Percentiles rank a stretch among this genome's conserved stretches.
Conservation (phyloP, 2,888 invertebrate genomes). For the Scaeva pyrastri region DNA sequence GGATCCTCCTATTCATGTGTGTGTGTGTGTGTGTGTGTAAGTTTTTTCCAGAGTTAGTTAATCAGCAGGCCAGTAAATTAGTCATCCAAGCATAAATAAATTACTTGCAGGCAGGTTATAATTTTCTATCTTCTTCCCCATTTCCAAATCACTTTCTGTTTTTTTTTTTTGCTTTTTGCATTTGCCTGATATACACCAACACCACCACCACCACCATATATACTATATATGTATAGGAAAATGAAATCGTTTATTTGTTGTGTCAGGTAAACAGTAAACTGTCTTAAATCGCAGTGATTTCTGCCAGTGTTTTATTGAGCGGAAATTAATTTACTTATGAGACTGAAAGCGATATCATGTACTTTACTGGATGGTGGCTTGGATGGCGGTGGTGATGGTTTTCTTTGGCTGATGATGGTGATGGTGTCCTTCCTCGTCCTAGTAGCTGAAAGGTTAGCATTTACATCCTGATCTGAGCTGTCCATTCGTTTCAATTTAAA, state of each 20-base stretch:
- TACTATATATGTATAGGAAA: neutral
- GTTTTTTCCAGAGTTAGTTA: constrained; percentile 6
- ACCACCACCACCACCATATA: too few relatives aligned
- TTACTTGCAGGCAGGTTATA: constrained; percentile 51
- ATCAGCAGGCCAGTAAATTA: constrained; percentile 36
- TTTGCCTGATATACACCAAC: neutral
- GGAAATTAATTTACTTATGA: constrained; percentile 71
- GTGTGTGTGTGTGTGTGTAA: neutral
- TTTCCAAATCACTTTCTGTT: neutral
- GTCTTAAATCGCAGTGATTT: constrained; percentile 69
- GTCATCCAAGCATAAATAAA: constrained; percentile 57
- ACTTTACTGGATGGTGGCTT: too few relatives aligned
- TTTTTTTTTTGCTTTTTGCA: neutral
- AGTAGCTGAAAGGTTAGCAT: constrained; percentile 17
- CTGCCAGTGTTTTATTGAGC: constrained; percentile 66
- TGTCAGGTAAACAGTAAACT: constrained; percentile 65
- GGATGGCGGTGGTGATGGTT: neutral
- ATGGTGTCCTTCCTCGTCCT: constrained; percentile 36
- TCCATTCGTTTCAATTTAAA: constrained; percentile 56
- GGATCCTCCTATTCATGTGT: constrained; percentile 22
- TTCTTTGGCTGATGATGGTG: constrained; percentile 32
- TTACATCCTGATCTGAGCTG: constrained; percentile 54
- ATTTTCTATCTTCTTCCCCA: constrained; percentile 33
- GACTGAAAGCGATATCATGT: neutral
- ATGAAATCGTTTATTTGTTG: constrained; percentile 60